Base-by-base conservation (phyloP, 2,113 vertebrate genomes). In the Planiliza haematocheilus region DNA sequence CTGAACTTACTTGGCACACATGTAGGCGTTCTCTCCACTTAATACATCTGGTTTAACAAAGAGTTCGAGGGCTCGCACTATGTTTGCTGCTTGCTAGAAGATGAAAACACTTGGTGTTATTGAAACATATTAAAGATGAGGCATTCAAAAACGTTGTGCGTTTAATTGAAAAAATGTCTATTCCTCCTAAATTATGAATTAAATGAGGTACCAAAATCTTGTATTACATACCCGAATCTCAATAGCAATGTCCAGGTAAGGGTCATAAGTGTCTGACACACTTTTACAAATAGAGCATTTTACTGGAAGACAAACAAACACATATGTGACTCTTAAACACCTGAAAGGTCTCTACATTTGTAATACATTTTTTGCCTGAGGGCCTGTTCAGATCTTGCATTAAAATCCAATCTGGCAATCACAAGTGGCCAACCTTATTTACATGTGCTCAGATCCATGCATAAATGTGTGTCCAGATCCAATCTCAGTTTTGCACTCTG, bases 251-350 rank as follows among this genome's bases (percentile, higher is more conserved):
- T 99, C 98, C 95, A 99, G 83, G 82, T 94, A 98, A 13, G 97
- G 96, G 68, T 99, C 97, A 0, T 97, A 99, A 0, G 98, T 99
- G 83, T 99, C 97, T 0, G 97, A 99, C 69, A 97, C 96, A 30
- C 93, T 96, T 92, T 95, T 97, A 90, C 97, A 99, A 86, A 95
- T 84, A 0, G 93, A 95, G 81, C 97, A 99, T 82, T 96, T 98
- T 81, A 99, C 97, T 99, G 93, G 51, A 82, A 85, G 55, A 77
- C 59, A 69, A 52, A 66, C 14, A 12, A 71, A 62, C 43, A 70
- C 21, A 50, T 49, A 50, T 1, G 3, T 18, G 56, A 58, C 17
- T 52, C 38, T 21, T 30, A 2, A 30, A 30, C 24, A 30, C 24
- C 5, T 30, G 5, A 30, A 30, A 30, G 2, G 24, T 2, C 24